Evolutionary conservation across 1,140 invertebrate genomes (phyloP).

Genomic region (Lucilia sericata): DNA sequence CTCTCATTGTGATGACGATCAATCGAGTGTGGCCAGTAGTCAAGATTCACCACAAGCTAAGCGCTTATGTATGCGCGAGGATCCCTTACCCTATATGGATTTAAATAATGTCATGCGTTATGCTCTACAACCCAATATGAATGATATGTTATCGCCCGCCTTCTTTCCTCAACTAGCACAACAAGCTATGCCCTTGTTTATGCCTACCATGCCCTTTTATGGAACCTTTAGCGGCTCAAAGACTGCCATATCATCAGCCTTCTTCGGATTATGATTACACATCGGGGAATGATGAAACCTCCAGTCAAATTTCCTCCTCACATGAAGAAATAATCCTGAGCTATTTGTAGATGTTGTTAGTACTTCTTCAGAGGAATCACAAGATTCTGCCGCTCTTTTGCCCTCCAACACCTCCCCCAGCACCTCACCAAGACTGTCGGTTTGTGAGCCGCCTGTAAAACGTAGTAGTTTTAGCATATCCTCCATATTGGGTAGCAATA

Average conservation of each 20-base stretch:
- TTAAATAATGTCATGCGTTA: slow-evolving; percentile 31
- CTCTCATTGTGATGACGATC: slow-evolving; percentile 54
- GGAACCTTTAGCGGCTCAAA: neutral
- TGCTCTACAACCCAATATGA: slow-evolving; percentile 4
- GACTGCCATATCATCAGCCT: neutral
- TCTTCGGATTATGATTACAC: neutral
- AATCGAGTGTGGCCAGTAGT: slow-evolving; percentile 57
- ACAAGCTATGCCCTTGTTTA: slow-evolving; percentile 16
- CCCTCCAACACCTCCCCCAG: neutral
- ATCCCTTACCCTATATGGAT: slow-evolving; percentile 16
- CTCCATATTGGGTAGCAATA: slow-evolving; percentile 54
- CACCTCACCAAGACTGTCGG: neutral
- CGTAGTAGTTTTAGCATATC: slow-evolving; percentile 57
- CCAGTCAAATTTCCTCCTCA: neutral
- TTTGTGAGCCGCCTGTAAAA: neutral
- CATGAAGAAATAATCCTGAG: neutral
- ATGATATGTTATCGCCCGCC: neutral
- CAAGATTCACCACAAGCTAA: slow-evolving; percentile 54
- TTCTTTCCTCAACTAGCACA: neutral
- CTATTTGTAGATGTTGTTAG: slow-evolving; percentile 21
- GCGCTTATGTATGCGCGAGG: slow-evolving; percentile 51
- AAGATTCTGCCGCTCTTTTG: neutral
- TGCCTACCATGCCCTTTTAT: neutral
- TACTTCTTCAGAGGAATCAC: slow-evolving; percentile 32
- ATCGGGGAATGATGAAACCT: neutral